phyloP scores from a whole-genome alignment of 2,113 vertebrate species.

The Puma concolor region DNA sequence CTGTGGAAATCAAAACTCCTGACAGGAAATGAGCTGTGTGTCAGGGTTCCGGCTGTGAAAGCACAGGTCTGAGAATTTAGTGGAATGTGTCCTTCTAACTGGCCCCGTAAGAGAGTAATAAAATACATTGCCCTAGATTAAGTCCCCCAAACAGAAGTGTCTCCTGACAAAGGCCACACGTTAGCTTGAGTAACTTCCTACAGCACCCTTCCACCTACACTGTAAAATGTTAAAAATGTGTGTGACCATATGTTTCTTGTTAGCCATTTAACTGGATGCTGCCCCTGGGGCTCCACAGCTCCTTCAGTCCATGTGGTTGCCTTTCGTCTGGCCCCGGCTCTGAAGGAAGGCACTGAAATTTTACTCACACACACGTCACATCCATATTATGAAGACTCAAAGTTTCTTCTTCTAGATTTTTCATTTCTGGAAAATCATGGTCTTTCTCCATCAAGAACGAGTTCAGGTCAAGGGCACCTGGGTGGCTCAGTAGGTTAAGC shows the following conservation, averaged over 20 bases:
- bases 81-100: neutral
- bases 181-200: neutral
- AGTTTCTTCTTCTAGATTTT: neutral
- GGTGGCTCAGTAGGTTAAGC: too few species aligned
- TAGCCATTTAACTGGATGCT: neutral
- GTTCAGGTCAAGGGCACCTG: neutral
- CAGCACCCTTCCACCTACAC: neutral
- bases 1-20: neutral
- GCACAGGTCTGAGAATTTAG: neutral
- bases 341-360: neutral
- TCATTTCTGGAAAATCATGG: neutral
- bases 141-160: neutral
- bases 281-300: neutral
- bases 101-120: neutral
- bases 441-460: neutral
- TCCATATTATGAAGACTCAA: neutral
- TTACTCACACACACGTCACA: neutral
- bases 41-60: neutral
- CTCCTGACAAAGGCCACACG: too few species aligned
- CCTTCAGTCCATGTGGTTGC: neutral
- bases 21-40: neutral
- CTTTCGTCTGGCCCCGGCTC: too few species aligned
- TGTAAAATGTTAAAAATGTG: neutral
- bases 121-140: neutral
- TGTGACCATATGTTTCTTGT: too few species aligned